A percentile compares a stretch with the other conserved stretches of the same genome.
These are phyloP conservation scores for Aurelia sp. DNA, from an alignment of 30 jellyfish, hydroid and myxozoan species.

Conservation along the genomic window DNA sequence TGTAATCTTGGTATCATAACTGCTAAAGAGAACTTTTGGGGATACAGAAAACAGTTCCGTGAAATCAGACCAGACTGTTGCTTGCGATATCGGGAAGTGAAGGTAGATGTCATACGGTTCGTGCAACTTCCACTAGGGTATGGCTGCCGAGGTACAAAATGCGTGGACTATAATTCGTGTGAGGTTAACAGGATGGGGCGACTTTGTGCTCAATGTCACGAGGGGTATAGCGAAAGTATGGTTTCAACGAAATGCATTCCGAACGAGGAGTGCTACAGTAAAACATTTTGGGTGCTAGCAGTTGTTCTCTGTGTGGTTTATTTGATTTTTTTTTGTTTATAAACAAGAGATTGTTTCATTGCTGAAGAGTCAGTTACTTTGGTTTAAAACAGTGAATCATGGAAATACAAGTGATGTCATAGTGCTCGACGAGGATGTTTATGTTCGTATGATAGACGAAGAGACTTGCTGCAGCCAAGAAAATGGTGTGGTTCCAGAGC, in stretches of 20 bases:
- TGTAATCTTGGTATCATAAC: background rate
- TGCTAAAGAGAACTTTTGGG: slow-evolving; percentile 27
- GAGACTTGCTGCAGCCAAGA: too few species aligned
- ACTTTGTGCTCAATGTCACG: slow-evolving; percentile 5
- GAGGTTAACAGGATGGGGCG: slow-evolving; percentile 4
- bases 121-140: slow-evolving; percentile 25
- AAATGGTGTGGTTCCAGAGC: too few species aligned
- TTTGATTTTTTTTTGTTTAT: background rate
- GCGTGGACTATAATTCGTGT: slow-evolving; percentile 13
- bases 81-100: background rate
- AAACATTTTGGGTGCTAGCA: slow-evolving; percentile 13
- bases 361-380: background rate
- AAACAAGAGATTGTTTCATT: slow-evolving; percentile 3
- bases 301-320: background rate
- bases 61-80: too few species aligned
- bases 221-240: slow-evolving; percentile 25
- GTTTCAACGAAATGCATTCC: background rate
- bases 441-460: too few species aligned
- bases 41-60: background rate
- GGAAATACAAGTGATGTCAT: too few species aligned
- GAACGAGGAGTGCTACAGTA: slow-evolving; percentile 3
- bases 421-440: too few species aligned
- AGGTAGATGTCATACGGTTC: background rate
- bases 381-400: too few species aligned
- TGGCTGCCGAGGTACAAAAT: slow-evolving; percentile 27